phyloP scores from a whole-genome alignment of 1,140 invertebrate species.

The Drosophila gunungcola region DNA sequence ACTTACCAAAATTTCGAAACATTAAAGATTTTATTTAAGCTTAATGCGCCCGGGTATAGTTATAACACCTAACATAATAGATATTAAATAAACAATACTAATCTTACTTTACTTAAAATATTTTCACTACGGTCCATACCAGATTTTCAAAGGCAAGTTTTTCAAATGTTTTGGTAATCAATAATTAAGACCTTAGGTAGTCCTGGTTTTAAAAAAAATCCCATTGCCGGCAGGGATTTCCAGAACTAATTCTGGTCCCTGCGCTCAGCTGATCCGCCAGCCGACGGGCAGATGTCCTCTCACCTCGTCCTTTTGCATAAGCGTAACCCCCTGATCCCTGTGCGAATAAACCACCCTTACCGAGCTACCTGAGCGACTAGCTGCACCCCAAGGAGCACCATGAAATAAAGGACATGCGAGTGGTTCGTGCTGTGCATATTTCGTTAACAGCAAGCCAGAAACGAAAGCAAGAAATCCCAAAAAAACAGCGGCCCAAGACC shows the following conservation, averaged over 20 bases:
- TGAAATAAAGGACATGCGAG: constrained; percentile 4
- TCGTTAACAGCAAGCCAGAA: constrained; percentile 69
- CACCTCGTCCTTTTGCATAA: constrained; percentile 9
- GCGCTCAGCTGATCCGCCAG: constrained; percentile 58
- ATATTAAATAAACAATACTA: no score
- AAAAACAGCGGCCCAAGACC: constrained; percentile 11
- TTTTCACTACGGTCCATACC: background rate
- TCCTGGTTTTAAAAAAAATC: constrained; percentile 11
- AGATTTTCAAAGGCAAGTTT: no score
- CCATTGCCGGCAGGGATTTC: background rate
- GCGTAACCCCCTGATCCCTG: constrained; percentile 28
- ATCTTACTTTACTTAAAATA: no score
- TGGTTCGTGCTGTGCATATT: constrained; percentile 71
- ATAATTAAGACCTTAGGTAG: background rate
- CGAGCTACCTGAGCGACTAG: constrained; percentile 47
- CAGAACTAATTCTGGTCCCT: constrained; percentile 20
- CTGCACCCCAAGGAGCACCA: constrained; percentile 10
- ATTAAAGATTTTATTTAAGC: no score
- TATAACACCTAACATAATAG: no score
- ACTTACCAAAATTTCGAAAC: no score
- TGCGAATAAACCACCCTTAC: constrained; percentile 34
- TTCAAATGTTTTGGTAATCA: background rate
- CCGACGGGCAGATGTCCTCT: constrained; percentile 28
- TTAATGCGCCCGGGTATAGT: no score
- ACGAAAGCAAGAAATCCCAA: constrained; percentile 51